These are phyloP conservation scores for Cephus sareptanus DNA, from an alignment of 2,888 invertebrate genomes.

Conservation along the genomic window DNA sequence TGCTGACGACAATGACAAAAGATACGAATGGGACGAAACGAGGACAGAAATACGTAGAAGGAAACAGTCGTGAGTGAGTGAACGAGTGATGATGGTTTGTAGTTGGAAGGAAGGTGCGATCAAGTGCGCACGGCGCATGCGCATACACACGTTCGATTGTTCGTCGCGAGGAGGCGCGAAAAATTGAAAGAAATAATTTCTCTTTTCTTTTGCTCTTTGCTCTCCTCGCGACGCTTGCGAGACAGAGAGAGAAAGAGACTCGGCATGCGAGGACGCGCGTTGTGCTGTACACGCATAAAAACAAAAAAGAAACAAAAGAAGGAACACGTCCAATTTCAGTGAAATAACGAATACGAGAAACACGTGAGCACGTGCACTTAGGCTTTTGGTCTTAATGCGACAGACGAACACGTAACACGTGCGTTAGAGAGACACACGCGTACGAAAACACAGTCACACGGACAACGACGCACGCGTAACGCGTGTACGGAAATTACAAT, in stretches of 20 bases:
- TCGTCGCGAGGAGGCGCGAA: neutral
- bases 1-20: neutral
- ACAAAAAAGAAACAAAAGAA: neutral
- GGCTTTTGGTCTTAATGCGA: neutral
- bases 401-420: neutral
- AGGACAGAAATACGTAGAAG: no score
- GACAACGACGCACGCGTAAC: slow-evolving; percentile 29
- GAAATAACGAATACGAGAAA: neutral
- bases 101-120: neutral
- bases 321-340: neutral
- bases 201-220: neutral
- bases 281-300: neutral
- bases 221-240: neutral
- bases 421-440: neutral
- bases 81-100: neutral
- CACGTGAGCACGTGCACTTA: neutral
- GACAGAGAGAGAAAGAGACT: neutral
- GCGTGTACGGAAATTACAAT: slow-evolving; percentile 31
- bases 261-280: neutral
- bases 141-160: neutral
- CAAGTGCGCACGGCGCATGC: neutral
- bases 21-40: neutral
- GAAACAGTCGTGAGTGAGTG: no score
- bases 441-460: slow-evolving; percentile 20
- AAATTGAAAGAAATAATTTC: neutral